phyloP scores from a whole-genome alignment of 1,140 invertebrate species.

The Leptinotarsa undecemlineata region DNA sequence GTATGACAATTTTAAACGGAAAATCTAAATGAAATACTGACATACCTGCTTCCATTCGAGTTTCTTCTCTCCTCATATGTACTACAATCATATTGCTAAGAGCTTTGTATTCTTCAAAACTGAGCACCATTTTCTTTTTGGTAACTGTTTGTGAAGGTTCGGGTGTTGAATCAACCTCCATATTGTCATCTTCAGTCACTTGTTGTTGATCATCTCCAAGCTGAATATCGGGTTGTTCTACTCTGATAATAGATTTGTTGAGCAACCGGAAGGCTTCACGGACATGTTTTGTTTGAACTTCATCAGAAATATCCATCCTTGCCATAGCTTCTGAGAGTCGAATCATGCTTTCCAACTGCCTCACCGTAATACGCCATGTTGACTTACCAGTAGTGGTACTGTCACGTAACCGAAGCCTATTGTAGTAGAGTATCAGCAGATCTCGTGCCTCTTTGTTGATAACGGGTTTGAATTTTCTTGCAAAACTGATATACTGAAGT shows the following conservation, averaged over 20 bases:
- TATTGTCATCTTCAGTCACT: constrained; percentile 61
- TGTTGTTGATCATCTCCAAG: constrained; percentile 69
- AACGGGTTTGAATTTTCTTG: constrained; percentile 93
- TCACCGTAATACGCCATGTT: constrained; percentile 95
- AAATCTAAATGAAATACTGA: constrained; percentile 4
- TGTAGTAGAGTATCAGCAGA: constrained; percentile 62
- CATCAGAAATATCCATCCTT: constrained; percentile 90
- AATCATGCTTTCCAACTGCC: constrained; percentile 98
- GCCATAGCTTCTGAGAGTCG: constrained; percentile 96
- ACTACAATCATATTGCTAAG: constrained; percentile 90
- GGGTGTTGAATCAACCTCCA: constrained; percentile 45
- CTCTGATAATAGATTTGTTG: constrained; percentile 97
- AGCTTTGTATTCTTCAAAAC: constrained; percentile 93
- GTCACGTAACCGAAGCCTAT: constrained; percentile 72
- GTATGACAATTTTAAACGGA: constrained; percentile 14
- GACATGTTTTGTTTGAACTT: constrained; percentile 86
- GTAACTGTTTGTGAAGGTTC: constrained; percentile 40
- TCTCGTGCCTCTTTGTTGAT: constrained; percentile 83
- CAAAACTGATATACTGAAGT: constrained; percentile 93
- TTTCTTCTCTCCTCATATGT: constrained; percentile 86
- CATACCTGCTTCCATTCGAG: constrained; percentile 34
- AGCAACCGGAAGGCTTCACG: constrained; percentile 91
- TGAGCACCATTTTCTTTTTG: constrained; percentile 87
- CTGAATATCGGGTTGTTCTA: constrained; percentile 97
- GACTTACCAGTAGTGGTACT: constrained; percentile 71